These are phyloP conservation scores for Anthonomus grandis DNA, from an alignment of 1,140 invertebrate genomes.

Conservation along the genomic window DNA sequence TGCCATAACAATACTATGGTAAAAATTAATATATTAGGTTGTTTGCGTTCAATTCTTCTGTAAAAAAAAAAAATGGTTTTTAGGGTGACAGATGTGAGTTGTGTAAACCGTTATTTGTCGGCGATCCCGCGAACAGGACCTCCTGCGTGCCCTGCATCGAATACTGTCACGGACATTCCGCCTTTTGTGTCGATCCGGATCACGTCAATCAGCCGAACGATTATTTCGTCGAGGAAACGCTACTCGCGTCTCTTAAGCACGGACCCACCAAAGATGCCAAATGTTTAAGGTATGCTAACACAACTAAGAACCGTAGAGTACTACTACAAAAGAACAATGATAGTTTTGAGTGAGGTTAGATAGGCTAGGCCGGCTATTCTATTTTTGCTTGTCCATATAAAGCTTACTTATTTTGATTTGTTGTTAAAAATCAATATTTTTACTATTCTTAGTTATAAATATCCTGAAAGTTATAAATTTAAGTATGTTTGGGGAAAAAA, in stretches of 20 bases:
- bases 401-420: no score
- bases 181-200: constrained; percentile 65
- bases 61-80: no score
- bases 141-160: constrained; percentile 83
- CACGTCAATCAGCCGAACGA: constrained; percentile 33
- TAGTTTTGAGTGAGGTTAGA: no score
- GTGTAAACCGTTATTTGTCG: constrained; percentile 86
- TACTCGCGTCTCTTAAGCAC: constrained; percentile 58
- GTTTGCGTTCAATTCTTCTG: no score
- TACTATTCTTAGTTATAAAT: no score
- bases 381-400: no score
- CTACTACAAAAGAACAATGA: no score
- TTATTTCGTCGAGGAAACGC: constrained; percentile 38
- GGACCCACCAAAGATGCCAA: constrained; percentile 68
- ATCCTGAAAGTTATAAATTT: no score
- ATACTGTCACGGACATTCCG: constrained; percentile 87
- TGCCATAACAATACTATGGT: constrained; percentile 92
- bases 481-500: no score
- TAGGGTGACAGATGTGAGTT: constrained; percentile 78
- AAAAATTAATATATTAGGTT: constrained; percentile 24
- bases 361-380: no score
- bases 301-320: no score
- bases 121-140: constrained; percentile 82
- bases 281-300: constrained; percentile 64
- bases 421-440: no score